Evolutionary conservation across 2,888 invertebrate genomes (phyloP).

Genomic region (Blera fallax): DNA sequence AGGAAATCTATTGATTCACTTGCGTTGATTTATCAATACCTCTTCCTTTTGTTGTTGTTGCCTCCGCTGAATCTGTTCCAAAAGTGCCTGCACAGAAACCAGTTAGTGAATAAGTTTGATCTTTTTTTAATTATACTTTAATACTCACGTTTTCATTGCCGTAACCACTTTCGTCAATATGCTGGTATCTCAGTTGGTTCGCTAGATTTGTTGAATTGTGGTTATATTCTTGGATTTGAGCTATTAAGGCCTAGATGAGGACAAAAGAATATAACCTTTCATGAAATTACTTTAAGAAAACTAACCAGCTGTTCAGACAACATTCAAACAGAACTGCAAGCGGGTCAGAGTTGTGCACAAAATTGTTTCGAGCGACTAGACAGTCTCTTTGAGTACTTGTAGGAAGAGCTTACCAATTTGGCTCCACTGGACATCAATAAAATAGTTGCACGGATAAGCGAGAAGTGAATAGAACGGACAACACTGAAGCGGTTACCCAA

Average conservation of each 20-base stretch:
- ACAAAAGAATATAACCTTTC: slow-evolving; percentile 86
- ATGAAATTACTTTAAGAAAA: slow-evolving; percentile 63
- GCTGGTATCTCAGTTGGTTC: slow-evolving; percentile 27
- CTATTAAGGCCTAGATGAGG: slow-evolving; percentile 67
- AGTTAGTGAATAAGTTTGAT: not conserved
- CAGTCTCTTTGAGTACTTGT: no score
- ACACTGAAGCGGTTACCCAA: no score
- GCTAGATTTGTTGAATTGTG: slow-evolving; percentile 43
- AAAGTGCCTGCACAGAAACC: slow-evolving; percentile 61
- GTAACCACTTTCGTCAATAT: slow-evolving; percentile 61
- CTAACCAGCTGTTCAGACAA: not conserved
- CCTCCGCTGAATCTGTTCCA: slow-evolving; percentile 72
- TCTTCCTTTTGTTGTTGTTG: slow-evolving; percentile 75
- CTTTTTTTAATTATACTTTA: not conserved
- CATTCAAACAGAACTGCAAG: no score
- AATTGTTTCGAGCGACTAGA: no score
- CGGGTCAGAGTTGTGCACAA: no score
- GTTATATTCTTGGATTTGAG: slow-evolving; percentile 56
- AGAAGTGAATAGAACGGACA: no score
- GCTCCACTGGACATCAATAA: no score
- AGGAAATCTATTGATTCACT: not conserved
- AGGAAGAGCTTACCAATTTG: no score
- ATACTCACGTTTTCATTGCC: slow-evolving; percentile 74
- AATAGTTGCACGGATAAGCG: no score
- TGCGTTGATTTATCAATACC: slow-evolving; percentile 45